Base-by-base conservation (phyloP, 2,888 invertebrate species). In the Sinhomidia bicolor region DNA sequence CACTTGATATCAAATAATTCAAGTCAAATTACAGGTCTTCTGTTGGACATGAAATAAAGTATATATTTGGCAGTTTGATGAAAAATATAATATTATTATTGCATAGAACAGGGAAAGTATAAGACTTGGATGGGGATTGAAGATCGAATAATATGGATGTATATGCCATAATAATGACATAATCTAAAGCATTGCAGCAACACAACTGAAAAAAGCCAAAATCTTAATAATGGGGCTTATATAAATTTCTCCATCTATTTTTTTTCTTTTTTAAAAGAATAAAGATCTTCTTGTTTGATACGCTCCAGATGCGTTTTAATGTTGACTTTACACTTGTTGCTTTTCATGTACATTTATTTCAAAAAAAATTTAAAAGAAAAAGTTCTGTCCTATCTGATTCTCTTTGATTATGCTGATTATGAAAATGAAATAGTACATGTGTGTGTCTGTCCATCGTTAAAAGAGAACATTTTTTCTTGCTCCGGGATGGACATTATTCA, bases 1-100 rank as follows among this genome's bases (percentile, higher is more conserved):
- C 76, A 82, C 82, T 76, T 87, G 36, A 76, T 47, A 82, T 82
- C 82, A 82, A 74, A 74, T 86, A 86, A 80, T 86, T 71, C 65
- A 54, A 57, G 57, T 78, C 62, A 86, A 86, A 81, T 87, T 81
- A 81, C 60, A 87, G 62, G 60, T 80, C 44, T 85, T 26, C 12
- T 51, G 76, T 47, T 76, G 47, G n/a, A 76, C 76, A 29, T 26
- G n/a, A 51, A 76, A 76, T n/a, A n/a, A n/a, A n/a, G n/a, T n/a
- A n/a, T n/a, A 51, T 26, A 51, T 51, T 76, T 76, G 51, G 76
- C 76, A 51, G n/a, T 44, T 26, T 29, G 79, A n/a, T 26, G 44
- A 7, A 80, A 60, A 57, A 54, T 20, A 54, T 5, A n/a, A n/a
- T n/a, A n/a, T n/a, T n/a, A n/a, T n/a, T n/a, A n/a, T n/a, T n/a